Conservation (phyloP, 1,140 invertebrate genomes). For the Mactra quadrangularis region DNA sequence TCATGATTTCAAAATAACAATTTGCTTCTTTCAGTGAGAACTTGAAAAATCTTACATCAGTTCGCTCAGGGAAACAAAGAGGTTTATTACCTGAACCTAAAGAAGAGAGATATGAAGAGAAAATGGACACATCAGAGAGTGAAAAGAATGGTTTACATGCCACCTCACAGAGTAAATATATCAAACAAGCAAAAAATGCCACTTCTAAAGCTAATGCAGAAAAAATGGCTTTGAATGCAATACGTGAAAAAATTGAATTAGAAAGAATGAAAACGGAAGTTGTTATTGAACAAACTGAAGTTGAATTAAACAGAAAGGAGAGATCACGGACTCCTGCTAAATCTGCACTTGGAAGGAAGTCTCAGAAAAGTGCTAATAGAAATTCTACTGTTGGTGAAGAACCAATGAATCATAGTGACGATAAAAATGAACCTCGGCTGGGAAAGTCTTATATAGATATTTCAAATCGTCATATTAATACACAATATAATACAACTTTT, state of each 20-base stretch:
- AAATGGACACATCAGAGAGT: constrained; percentile 70
- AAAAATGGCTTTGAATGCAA: constrained; percentile 50
- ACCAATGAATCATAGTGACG: constrained; percentile 25
- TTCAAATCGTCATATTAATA: constrained; percentile 57
- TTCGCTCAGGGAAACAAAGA: constrained; percentile 61
- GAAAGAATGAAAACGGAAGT: constrained; percentile 29
- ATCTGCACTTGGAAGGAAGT: constrained; percentile 5
- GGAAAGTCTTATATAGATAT: constrained; percentile 49
- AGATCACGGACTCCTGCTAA: constrained; percentile 38
- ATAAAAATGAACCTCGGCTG: constrained; percentile 31
- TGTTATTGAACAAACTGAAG: constrained; percentile 9
- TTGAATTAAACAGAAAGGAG: constrained; percentile 42
- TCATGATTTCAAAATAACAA: no score
- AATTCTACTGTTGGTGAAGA: constrained; percentile 15
- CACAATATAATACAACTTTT: constrained; percentile 73
- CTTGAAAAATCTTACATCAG: constrained; percentile 68
- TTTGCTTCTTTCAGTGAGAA: constrained; percentile 70
- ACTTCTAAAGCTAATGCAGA: constrained; percentile 68
- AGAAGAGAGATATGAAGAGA: constrained; percentile 64
- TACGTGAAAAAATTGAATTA: constrained; percentile 59
- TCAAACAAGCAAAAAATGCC: constrained; percentile 73
- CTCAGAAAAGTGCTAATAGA: constrained; percentile 58
- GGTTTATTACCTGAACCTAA: constrained; percentile 29
- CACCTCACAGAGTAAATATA: constrained; percentile 72
- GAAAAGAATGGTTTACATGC: constrained; percentile 57